Evolutionary conservation across 2,113 vertebrate genomes (phyloP).

Genomic region (Coryphaenoides rupestris): DNA sequence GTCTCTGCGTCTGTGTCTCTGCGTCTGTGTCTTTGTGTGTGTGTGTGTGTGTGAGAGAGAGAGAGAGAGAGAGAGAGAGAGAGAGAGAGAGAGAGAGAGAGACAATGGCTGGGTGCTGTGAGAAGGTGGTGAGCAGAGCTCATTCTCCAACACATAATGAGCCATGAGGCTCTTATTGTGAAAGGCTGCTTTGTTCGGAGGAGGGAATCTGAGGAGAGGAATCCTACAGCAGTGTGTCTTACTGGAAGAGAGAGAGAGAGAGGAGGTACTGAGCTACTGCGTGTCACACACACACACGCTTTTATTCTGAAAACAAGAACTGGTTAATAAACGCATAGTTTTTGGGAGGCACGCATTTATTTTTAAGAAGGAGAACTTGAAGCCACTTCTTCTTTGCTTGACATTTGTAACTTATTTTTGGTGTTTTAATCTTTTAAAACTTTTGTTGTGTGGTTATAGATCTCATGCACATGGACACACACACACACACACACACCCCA

Average conservation of each 20-base stretch:
- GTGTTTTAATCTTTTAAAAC: neutral
- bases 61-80: conserved; percentile 61
- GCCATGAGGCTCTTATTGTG: conserved; percentile 49
- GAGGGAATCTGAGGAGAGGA: conserved; percentile 16
- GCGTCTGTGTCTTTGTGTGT: no score
- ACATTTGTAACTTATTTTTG: no score
- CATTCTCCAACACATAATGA: conserved; percentile 11
- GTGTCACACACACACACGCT: neutral
- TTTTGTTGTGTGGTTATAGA: neutral
- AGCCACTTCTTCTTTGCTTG: no score
- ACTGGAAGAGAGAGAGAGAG: neutral
- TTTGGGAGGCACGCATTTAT: no score
- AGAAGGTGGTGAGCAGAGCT: conserved; percentile 53
- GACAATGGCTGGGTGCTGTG: conserved; percentile 60
- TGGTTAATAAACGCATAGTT: no score
- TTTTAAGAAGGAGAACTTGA: no score
- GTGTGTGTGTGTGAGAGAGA: no score
- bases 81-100: conserved; percentile 42
- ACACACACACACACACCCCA: neutral
- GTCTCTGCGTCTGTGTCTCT: no score
- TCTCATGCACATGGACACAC: neutral
- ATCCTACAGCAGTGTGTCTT: conserved; percentile 33
- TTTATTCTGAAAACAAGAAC: no score
- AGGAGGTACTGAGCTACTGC: neutral
- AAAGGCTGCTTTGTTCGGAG: conserved; percentile 46